Conservation (phyloP, 2,113 vertebrate species). For the Oenanthe melanoleuca region DNA sequence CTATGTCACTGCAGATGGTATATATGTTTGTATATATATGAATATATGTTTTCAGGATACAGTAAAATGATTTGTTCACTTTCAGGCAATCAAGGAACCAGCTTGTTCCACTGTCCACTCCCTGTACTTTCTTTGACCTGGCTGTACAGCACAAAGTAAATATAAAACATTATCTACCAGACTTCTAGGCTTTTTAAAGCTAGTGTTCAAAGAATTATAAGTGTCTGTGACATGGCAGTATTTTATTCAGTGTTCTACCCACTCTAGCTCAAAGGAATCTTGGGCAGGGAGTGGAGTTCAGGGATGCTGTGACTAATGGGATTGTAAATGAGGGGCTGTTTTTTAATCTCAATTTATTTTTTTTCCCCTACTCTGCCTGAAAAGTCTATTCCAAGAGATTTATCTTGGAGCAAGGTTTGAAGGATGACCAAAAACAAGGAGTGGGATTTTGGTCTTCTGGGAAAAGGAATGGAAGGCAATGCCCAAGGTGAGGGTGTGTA, state of each 20-base stretch:
- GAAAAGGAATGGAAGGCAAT: background rate
- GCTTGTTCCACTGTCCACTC: background rate
- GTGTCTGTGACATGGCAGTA: background rate
- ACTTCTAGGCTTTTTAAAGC: background rate
- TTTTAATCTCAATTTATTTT: background rate
- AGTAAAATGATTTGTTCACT: background rate
- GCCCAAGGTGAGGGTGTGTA: background rate
- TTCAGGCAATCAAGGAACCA: background rate
- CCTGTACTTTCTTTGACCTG: background rate
- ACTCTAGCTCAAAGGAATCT: background rate
- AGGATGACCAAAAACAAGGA: background rate
- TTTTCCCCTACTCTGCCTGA: background rate
- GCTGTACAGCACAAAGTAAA: background rate
- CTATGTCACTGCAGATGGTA: background rate
- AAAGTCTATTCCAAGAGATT: background rate
- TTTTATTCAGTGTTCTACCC: constrained; percentile 4
- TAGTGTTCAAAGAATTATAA: background rate
- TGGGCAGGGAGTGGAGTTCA: background rate
- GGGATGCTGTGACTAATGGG: background rate
- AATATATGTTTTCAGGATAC: background rate
- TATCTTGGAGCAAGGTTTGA: background rate
- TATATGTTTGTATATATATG: background rate
- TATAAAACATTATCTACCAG: background rate
- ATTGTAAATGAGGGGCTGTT: background rate
- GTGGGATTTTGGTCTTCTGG: background rate